Evolutionary conservation across 92 coral and sea anemone species (phyloP), one percentile per base, ranked within the genome.

Genomic region (Scolanthus callimorphus): DNA sequence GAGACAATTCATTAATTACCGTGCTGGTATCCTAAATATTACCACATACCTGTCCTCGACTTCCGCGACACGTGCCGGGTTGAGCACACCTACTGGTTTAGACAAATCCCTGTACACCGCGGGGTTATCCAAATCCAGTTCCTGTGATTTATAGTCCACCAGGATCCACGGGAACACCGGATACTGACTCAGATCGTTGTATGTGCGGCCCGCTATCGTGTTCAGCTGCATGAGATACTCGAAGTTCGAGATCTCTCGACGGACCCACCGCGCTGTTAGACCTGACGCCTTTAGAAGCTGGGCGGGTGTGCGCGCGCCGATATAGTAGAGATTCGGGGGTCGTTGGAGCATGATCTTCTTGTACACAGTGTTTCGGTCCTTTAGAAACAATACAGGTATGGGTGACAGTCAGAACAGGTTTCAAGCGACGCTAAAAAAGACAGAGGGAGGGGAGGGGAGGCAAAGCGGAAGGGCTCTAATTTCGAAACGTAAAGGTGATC

Each of bases 171-270:
- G 97, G 24, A 91, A 87, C 58, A 91, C 81, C 27, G 97, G 97
- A 45, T 91, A 91, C 65, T 91, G 97, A 64, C 97, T 88, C 71
- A 91, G 65, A 63, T 88, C 96, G 29, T 88, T 88, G 74, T 83
- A 91, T 27, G 96, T 88, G 63, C 96, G 85, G 20, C 97, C 97
- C 55, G 97, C 95, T 62, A 91, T 91, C 46, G 97, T 91, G 77
- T 91, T 91, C 28, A 91, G 72, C 80, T 91, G 97, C 85, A 91
- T 88, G 4, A 91, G 67, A 76, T 91, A 91, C 67, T 91, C 96
- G 65, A 91, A 91, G 67, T 88, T 91, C 13, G 97, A 87, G 19
- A 91, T 76, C 51, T 91, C 97, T 62, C 91, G 70, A 24, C 81
- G 85, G n/a, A 92, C 87, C 98, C 98, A 92, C 73, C 91, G 73